Evolutionary conservation across 2,797 vertebrate species (phyloP).

Genomic region (Takifugu ocellatus): DNA sequence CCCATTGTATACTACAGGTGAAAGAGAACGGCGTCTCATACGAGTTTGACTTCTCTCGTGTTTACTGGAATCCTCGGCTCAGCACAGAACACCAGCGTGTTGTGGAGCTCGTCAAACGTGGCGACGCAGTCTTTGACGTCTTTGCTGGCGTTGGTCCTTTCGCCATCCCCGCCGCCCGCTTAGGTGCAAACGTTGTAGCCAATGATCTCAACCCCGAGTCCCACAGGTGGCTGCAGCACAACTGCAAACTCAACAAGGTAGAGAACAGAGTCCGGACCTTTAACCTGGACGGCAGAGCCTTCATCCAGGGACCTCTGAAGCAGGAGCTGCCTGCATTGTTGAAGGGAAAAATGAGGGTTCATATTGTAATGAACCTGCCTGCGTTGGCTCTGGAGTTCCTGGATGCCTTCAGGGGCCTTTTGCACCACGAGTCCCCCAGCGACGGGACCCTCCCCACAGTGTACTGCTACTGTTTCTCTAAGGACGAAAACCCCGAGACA

Average conservation of each 20-base stretch:
- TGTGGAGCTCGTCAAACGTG: slow-evolving; percentile 73
- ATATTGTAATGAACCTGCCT: slow-evolving; percentile 95
- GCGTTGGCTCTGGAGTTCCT: slow-evolving; percentile 90
- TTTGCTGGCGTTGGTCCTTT: slow-evolving; percentile 96
- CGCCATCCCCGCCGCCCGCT: slow-evolving; percentile 85
- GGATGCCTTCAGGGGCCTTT: slow-evolving; percentile 81
- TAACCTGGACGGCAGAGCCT: slow-evolving; percentile 90
- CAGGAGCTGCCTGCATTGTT: slow-evolving; percentile 79
- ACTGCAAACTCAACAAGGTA: slow-evolving; percentile 91
- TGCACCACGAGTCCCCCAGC: slow-evolving; percentile 56
- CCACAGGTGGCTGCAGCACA: slow-evolving; percentile 88
- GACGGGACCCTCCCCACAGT: slow-evolving; percentile 76
- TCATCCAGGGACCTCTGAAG: slow-evolving; percentile 83
- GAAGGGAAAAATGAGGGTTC: slow-evolving; percentile 62
- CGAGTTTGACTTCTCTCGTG: slow-evolving; percentile 94
- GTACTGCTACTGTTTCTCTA: slow-evolving; percentile 94
- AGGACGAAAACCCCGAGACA: slow-evolving; percentile 75
- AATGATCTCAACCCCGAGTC: slow-evolving; percentile 97
- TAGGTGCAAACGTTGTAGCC: slow-evolving; percentile 82
- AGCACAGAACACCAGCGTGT: slow-evolving; percentile 88
- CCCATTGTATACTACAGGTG: slow-evolving; percentile 72
- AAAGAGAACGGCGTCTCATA: slow-evolving; percentile 87
- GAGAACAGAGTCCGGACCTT: slow-evolving; percentile 78
- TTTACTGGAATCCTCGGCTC: slow-evolving; percentile 97
- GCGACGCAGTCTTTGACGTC: slow-evolving; percentile 86